Percentiles rank a stretch among this genome's conserved stretches.
These are phyloP conservation scores for Ptilodon capucinus DNA, from an alignment of 2,888 invertebrate genomes.

Conservation along the genomic window DNA sequence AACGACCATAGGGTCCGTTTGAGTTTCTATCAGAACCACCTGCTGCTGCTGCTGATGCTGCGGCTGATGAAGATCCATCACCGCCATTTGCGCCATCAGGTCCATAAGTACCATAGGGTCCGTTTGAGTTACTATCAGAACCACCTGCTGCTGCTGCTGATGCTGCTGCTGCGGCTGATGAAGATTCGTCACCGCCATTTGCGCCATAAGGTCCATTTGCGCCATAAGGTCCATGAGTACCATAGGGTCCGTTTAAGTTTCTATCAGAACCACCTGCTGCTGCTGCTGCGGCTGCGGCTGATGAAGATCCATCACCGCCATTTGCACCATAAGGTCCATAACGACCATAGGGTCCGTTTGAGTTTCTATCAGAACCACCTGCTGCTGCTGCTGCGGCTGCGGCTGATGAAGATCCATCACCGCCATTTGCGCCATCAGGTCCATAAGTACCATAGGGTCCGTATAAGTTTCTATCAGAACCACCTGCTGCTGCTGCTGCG, in stretches of 20 bases:
- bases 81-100: conserved; percentile 1
- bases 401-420: not conserved
- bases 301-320: not conserved
- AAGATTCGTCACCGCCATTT: too few species aligned
- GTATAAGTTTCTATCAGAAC: not conserved
- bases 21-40: not conserved
- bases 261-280: too few species aligned
- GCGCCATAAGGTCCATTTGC: not conserved
- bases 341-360: too few species aligned
- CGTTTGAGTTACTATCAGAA: not conserved
- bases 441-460: conserved; percentile 2
- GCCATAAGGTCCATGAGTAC: too few species aligned
- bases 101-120: too few species aligned
- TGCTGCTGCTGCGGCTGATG: too few species aligned
- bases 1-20: conserved; percentile 1
- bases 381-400: conserved; percentile 4
- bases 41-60: conserved; percentile 8
- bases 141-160: conserved; percentile 5
- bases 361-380: not conserved
- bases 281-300: not conserved
- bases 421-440: not conserved
- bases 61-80: too few species aligned
- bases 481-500: conserved; percentile 2
- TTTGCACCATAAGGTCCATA: not conserved
- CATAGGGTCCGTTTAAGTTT: too few species aligned